phyloP scores from a whole-genome alignment of 2,888 invertebrate species.

The Drepanosiphum platanoidis region DNA sequence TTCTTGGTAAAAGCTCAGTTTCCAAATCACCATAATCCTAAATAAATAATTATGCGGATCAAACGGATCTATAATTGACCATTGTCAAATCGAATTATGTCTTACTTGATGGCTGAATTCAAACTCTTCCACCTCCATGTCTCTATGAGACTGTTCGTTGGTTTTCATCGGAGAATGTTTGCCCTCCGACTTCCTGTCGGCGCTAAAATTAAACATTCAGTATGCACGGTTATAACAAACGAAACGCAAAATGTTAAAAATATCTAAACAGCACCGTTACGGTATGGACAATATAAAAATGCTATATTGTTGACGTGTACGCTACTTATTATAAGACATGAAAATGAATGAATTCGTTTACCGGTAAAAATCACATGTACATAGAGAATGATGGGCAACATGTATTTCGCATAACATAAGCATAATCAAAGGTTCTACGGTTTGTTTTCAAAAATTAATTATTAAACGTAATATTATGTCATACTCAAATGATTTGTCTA shows the following conservation, averaged over 20 bases:
- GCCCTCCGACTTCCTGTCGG: slow-evolving; percentile 37
- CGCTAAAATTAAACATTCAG: slow-evolving; percentile 38
- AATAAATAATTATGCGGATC: slow-evolving; percentile 46
- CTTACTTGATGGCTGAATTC: slow-evolving; percentile 59
- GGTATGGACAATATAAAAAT: background rate
- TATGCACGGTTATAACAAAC: background rate
- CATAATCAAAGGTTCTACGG: background rate
- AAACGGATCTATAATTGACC: slow-evolving; percentile 2
- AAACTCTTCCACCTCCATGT: slow-evolving; percentile 57
- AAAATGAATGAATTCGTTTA: slow-evolving; percentile 21
- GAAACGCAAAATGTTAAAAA: background rate
- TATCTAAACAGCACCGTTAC: background rate
- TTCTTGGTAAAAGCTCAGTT: slow-evolving; percentile 63
- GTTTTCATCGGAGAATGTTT: slow-evolving; percentile 55
- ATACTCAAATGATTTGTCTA: slow-evolving; percentile 4
- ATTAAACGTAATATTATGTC: background rate
- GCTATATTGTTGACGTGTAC: background rate
- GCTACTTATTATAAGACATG: slow-evolving; percentile 27
- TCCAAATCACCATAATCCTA: slow-evolving; percentile 63
- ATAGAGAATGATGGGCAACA: slow-evolving; percentile 8
- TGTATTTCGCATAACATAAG: slow-evolving; percentile 26
- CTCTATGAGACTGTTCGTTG: slow-evolving; percentile 31
- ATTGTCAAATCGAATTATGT: background rate
- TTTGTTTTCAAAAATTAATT: background rate
- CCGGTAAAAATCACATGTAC: background rate